Percentiles rank a stretch among this genome's conserved stretches.
phyloP scores from a whole-genome alignment of 2,113 vertebrate genomes.

The Heterotis niloticus region DNA sequence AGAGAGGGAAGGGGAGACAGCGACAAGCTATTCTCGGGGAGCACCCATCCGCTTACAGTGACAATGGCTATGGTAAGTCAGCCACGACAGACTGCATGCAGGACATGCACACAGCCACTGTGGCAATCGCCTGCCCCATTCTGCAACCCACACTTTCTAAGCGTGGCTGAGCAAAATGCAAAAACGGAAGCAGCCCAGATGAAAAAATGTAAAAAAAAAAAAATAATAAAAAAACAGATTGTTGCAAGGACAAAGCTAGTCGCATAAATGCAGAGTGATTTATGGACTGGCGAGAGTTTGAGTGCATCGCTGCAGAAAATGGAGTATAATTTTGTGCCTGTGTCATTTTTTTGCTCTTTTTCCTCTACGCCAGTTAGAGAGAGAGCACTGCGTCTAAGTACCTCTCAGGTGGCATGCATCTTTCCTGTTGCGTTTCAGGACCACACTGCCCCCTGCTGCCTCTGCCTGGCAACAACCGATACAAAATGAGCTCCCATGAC shows the following conservation, averaged over 20 bases:
- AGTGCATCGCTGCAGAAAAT: constrained; percentile 39
- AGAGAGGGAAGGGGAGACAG: constrained; percentile 87
- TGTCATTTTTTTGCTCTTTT: background rate
- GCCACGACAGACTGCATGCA: background rate
- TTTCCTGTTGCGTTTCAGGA: constrained; percentile 60
- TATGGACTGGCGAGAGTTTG: constrained; percentile 23
- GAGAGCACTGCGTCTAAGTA: constrained; percentile 3
- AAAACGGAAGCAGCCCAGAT: background rate
- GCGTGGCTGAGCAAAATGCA: background rate
- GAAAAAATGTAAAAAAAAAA: too few species aligned
- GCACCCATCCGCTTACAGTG: constrained; percentile 84
- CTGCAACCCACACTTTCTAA: background rate
- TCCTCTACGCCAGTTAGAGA: background rate
- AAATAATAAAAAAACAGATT: background rate
- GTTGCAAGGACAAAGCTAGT: constrained; percentile 12
- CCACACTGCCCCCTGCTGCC: constrained; percentile 85
- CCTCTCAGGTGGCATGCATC: constrained; percentile 16
- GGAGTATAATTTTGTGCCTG: constrained; percentile 32
- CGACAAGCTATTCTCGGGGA: constrained; percentile 95
- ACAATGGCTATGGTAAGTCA: constrained; percentile 88
- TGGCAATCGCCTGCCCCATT: constrained; percentile 65
- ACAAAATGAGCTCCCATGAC: constrained; percentile 81
- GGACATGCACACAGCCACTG: background rate
- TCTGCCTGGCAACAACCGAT: constrained; percentile 78
- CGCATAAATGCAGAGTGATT: constrained; percentile 33